A percentile compares a stretch with the other conserved stretches of the same genome.
phyloP scores from a whole-genome alignment of 2,888 invertebrate species.

The Idaea biselata region DNA sequence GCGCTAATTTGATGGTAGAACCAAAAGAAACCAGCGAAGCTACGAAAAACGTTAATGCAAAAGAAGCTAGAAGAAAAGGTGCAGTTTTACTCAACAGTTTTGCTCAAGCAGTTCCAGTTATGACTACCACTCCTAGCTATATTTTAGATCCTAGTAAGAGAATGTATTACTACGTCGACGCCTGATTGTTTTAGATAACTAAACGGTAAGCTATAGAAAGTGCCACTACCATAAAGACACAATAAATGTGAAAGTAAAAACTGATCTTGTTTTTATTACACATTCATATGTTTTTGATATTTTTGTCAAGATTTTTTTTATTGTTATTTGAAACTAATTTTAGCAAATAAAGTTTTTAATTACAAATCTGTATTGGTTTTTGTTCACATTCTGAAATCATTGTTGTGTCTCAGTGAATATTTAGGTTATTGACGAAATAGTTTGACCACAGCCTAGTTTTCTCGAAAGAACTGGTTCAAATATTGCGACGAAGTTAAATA shows the following conservation, averaged over 20 bases:
- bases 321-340: conserved; percentile 7
- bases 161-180: conserved; percentile 74
- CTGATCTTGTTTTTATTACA: conserved; percentile 20
- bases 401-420: conserved; percentile 42
- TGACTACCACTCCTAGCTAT: conserved; percentile 63
- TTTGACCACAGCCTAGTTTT: conserved; percentile 41
- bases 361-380: conserved; percentile 6
- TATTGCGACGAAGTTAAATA: conserved; percentile 39
- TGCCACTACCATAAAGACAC: conserved; percentile 50
- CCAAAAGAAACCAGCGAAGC: conserved; percentile 30
- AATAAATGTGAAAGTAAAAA: conserved; percentile 41
- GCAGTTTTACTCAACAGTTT: conserved; percentile 63
- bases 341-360: conserved; percentile 9
- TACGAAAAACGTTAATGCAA: conserved; percentile 31
- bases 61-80: conserved; percentile 45
- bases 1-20: conserved; percentile 49
- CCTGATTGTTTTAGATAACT: conserved; percentile 26
- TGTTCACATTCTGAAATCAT: conserved; percentile 14
- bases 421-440: conserved; percentile 43
- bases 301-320: conserved; percentile 13
- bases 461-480: conserved; percentile 25
- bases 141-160: conserved; percentile 76
- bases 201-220: conserved; percentile 46
- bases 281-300: neutral
- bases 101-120: conserved; percentile 60